phyloP scores from a whole-genome alignment of 1,140 invertebrate genomes.

The Phenacoccus solenopsis region DNA sequence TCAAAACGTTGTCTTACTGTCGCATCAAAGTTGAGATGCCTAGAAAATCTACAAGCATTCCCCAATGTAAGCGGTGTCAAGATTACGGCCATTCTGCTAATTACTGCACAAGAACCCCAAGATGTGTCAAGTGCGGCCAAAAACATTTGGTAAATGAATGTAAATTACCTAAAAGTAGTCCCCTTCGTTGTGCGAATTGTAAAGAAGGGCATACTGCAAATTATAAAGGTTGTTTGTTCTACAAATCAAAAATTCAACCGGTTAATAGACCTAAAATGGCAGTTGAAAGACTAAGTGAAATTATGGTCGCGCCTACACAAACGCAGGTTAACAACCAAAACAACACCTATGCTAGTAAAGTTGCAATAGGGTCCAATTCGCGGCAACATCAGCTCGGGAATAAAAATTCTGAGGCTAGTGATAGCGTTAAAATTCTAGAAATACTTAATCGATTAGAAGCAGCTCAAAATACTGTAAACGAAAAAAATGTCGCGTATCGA shows the following conservation, averaged over 20 bases:
- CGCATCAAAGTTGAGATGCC: too few relatives aligned
- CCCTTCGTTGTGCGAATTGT: background rate
- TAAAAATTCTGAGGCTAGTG: too few relatives aligned
- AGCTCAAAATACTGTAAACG: too few relatives aligned
- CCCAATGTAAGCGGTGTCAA: too few relatives aligned
- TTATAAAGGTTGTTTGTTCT: background rate
- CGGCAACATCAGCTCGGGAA: too few relatives aligned
- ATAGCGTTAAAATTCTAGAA: background rate
- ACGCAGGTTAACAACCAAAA: background rate
- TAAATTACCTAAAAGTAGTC: background rate
- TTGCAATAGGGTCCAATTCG: background rate
- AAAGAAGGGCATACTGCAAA: conserved; percentile 7
- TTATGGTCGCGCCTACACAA: background rate
- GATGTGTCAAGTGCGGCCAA: conserved; percentile 18
- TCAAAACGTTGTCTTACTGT: too few relatives aligned
- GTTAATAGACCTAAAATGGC: background rate
- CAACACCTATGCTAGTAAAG: background rate
- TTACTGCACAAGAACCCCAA: too few relatives aligned
- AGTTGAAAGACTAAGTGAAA: background rate
- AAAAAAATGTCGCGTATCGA: too few relatives aligned
- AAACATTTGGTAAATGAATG: background rate
- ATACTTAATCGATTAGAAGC: background rate
- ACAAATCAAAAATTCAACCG: background rate
- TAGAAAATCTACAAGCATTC: too few relatives aligned
- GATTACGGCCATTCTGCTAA: too few relatives aligned